Evolutionary conservation across 2,797 vertebrate species (phyloP), one percentile per base, ranked within the genome.

Genomic region (Darevskia mixta): DNA sequence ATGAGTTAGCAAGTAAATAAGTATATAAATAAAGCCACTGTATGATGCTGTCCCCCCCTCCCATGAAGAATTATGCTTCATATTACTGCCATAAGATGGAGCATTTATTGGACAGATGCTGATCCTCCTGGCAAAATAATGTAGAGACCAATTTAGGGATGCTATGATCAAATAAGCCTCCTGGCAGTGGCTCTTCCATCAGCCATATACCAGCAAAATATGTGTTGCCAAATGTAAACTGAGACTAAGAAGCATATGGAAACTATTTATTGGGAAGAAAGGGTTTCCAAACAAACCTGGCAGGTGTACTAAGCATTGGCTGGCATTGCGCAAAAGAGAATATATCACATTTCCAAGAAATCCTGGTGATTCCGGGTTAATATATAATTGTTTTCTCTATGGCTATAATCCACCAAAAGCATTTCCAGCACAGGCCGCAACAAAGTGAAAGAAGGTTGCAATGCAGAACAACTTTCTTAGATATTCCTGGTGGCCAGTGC

Each of bases 261-360:
- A 73, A 17, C 25, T 79, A 71, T n/a, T 10, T 77, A 7, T 72
- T 23, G 25, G 25, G 25, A 82, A 82, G 6, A 87, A 88, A 89
- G 78, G 71, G 29, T 87, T 29, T n/a, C 91, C 58, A 93, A 91
- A 90, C 27, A 79, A 76, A 18, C 11, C 58, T 83, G 78, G 67
- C 43, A 90, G 1, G 27, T 88, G 38, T 29, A 38, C 80, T 64
- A 67, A 82, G 41, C 38, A 89, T 15, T 88, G 72, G 89, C 66
- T 20, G 49, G 20, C 35, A 90, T 45, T 41, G 43, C 87, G 8
- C 5, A 86, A 38, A 20, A 49, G 82, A 75, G 17, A 84, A 64
- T 72, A 85, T 73, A 84, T 82, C 55, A 41, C 55, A 49, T 66
- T 41, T 90, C 45, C 58, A 71, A 88, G 61, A 18, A 86, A 82